Evolutionary conservation across 2,888 invertebrate genomes (phyloP).

Genomic region (Automeris io): DNA sequence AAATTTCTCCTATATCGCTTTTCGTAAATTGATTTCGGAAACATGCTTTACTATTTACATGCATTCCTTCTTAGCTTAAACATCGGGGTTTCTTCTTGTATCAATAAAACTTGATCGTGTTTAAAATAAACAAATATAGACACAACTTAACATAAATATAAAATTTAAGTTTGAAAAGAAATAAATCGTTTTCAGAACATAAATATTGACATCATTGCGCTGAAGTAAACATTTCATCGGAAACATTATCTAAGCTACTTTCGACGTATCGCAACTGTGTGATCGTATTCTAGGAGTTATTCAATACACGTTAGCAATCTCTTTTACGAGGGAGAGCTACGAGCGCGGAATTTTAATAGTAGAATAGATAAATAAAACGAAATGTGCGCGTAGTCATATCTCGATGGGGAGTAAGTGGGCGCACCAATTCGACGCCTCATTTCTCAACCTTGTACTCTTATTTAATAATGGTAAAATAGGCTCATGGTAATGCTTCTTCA

Average conservation of each 20-base stretch:
- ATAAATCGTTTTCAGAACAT: slow-evolving; percentile 12
- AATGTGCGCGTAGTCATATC: background rate
- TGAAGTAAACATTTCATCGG: slow-evolving; percentile 27
- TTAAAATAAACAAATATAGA: background rate
- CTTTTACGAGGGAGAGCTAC: slow-evolving; percentile 40
- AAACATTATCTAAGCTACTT: background rate
- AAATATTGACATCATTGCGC: slow-evolving; percentile 18
- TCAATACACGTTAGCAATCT: slow-evolving; percentile 53
- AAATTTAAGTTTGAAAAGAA: background rate
- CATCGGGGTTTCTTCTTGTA: no score
- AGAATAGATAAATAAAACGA: slow-evolving; percentile 21
- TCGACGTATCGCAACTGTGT: slow-evolving; percentile 27
- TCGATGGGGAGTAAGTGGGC: background rate
- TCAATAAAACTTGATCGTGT: background rate
- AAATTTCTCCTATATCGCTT: no score
- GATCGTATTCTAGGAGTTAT: slow-evolving; percentile 30
- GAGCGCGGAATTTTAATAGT: slow-evolving; percentile 38
- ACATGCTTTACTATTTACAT: no score
- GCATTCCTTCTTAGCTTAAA: no score
- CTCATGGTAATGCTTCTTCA: no score
- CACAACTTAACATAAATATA: background rate
- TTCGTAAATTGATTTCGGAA: no score
- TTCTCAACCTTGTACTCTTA: no score
- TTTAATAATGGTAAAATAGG: no score
- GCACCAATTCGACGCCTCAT: background rate